A percentile compares a stretch with the other conserved stretches of the same genome.
phyloP scores from a whole-genome alignment of 2,888 invertebrate genomes.

The Athripsodes cinereus region DNA sequence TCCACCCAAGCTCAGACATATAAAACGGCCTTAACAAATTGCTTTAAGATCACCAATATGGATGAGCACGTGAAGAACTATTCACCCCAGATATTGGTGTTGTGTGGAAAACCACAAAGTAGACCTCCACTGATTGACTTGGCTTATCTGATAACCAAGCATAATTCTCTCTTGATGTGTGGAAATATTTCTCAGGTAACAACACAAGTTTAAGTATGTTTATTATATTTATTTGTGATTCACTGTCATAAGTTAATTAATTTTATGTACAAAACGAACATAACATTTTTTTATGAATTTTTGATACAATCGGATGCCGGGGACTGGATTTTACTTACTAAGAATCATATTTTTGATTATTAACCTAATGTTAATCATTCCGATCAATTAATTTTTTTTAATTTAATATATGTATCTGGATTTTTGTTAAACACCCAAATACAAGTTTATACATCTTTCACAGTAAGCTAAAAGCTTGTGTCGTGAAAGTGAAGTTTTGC shows the following conservation, averaged over 20 bases:
- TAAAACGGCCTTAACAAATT: conserved; percentile 81
- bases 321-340: no score
- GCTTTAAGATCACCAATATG: conserved; percentile 73
- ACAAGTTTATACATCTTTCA: no score
- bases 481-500: no score
- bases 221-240: background rate
- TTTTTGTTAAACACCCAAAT: no score
- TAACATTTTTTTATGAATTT: background rate
- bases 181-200: conserved; percentile 79
- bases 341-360: no score
- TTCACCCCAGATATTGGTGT: conserved; percentile 81
- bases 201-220: background rate
- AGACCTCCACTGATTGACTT: conserved; percentile 89
- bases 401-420: no score
- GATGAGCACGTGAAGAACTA: conserved; percentile 98
- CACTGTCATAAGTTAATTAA: background rate
- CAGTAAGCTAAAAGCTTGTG: no score
- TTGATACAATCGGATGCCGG: no score
- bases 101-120: conserved; percentile 76
- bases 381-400: no score
- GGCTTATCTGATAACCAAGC: conserved; percentile 85
- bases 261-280: background rate
- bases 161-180: conserved; percentile 83
- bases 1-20: conserved; percentile 95
- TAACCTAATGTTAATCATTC: no score